A percentile compares a stretch with the other conserved stretches of the same genome.
Evolutionary conservation across 2,888 invertebrate genomes (phyloP).

Genomic region (Metacarcinus magister): DNA sequence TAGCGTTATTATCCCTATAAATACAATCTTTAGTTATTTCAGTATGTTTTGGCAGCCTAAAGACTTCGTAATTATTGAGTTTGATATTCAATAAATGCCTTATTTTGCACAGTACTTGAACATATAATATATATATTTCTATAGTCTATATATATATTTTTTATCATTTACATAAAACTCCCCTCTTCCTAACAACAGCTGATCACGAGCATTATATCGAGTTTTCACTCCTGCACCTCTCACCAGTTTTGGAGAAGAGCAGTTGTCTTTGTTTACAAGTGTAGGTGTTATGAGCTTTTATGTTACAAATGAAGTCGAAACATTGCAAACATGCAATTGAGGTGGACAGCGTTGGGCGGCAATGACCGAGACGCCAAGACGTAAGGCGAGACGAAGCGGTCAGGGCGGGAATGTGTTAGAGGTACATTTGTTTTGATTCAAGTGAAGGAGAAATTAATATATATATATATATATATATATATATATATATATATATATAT

Average conservation of each 20-base stretch:
- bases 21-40: not conserved
- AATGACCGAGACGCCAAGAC: not conserved
- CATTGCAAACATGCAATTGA: not conserved
- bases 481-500: too few relatives aligned
- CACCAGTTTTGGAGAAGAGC: not conserved
- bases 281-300: not conserved
- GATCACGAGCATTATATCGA: conserved; percentile 12
- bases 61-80: not conserved
- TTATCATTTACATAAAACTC: not conserved
- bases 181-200: not conserved
- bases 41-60: not conserved
- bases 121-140: not conserved
- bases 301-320: not conserved
- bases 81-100: not conserved
- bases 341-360: not conserved
- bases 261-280: not conserved
- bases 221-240: not conserved
- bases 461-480: not conserved
- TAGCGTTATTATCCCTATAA: conserved; percentile 20
- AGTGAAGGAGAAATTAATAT: not conserved
- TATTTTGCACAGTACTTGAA: not conserved
- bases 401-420: not conserved
- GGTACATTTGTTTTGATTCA: not conserved
- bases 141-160: not conserved
- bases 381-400: not conserved